Base-by-base conservation (phyloP, 1,140 invertebrate genomes). In the Venturia canescens region DNA sequence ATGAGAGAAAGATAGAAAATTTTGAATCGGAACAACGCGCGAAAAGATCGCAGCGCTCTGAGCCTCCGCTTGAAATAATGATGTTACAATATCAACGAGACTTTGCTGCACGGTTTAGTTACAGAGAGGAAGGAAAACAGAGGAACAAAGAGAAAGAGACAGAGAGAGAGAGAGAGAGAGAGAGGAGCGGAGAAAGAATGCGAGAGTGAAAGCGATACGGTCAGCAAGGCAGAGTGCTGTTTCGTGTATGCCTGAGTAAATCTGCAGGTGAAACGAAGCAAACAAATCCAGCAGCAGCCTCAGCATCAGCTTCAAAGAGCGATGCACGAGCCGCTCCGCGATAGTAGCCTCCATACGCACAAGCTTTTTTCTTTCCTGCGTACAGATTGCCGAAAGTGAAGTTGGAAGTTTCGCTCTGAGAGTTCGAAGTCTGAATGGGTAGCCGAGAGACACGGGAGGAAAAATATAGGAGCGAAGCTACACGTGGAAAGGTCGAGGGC, bases 171-270 rank as follows among this genome's bases (percentile, higher is more conserved):
- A 53, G 15, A 53, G 1, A 11, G n/a, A 34, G 7, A 34, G 3
- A 34, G 7, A 34, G 31, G 7, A 7, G 31, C 31, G 7, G 7
- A 34, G 31, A 7, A 34, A 34, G 31, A 34, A 34, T 34, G 31
- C 50, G 50, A 53, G 50, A 26, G 67, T 29, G 63, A 80, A 78
- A 85, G 86, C 85, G 86, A 87, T 85, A 85, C 63, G 83, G 71
- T 66, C 34, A 81, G 83, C 74, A 60, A 74, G 69, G 81, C 79
- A 83, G 84, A 89, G 88, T 89, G 88, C 84, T 87, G 85, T 89
- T 87, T 81, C 87, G 83, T 87, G 88, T 88, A 87, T 84, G 86
- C 86, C 85, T 84, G 86, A 85, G 83, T 85, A 88, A 88, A 88
- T 88, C 86, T 84, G 85, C 85, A 83, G 87, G 84, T 86, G 83